phyloP scores from a whole-genome alignment of 2,797 vertebrate genomes.

The Melanotaenia parkinsoni region DNA sequence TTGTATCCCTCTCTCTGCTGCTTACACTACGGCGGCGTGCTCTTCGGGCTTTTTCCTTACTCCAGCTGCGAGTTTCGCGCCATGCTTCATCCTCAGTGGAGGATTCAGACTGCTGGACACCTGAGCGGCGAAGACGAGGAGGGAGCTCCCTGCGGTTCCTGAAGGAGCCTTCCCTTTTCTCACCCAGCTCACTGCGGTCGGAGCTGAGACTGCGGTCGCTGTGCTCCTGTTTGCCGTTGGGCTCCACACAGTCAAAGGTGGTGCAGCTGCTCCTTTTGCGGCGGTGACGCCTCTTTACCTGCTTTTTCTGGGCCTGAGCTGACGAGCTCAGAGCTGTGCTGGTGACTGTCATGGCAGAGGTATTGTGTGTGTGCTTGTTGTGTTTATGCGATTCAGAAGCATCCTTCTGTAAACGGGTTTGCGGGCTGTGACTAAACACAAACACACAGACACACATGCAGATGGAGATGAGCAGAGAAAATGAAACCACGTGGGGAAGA shows the following conservation, averaged over 20 bases:
- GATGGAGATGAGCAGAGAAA: conserved; percentile 49
- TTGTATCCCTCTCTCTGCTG: conserved; percentile 60
- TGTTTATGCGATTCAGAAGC: conserved; percentile 78
- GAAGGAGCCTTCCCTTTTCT: conserved; percentile 60
- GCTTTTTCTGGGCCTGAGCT: conserved; percentile 81
- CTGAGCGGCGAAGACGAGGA: conserved; percentile 44
- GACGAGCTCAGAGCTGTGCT: conserved; percentile 36
- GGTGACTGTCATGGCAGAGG: conserved; percentile 55
- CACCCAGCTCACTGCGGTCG: conserved; percentile 58
- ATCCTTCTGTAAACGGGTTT: conserved; percentile 87
- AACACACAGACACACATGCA: conserved; percentile 36
- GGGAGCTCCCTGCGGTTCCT: conserved; percentile 62
- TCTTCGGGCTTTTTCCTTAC: conserved; percentile 85
- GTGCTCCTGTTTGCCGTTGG: conserved; percentile 67
- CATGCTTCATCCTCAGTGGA: conserved; percentile 83
- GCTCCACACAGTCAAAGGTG: conserved; percentile 71
- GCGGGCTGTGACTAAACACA: conserved; percentile 79
- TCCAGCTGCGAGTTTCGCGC: conserved; percentile 86
- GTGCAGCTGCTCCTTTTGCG: conserved; percentile 81
- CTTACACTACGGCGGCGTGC: conserved; percentile 75
- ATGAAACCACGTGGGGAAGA: conserved; percentile 36
- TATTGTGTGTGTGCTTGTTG: conserved; percentile 59
- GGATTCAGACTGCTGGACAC: conserved; percentile 77
- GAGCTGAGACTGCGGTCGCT: conserved; percentile 64
- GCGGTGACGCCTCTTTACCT: conserved; percentile 87